phyloP scores from a whole-genome alignment of 2,797 vertebrate species.

The Sternarchorhynchus goeldii region DNA sequence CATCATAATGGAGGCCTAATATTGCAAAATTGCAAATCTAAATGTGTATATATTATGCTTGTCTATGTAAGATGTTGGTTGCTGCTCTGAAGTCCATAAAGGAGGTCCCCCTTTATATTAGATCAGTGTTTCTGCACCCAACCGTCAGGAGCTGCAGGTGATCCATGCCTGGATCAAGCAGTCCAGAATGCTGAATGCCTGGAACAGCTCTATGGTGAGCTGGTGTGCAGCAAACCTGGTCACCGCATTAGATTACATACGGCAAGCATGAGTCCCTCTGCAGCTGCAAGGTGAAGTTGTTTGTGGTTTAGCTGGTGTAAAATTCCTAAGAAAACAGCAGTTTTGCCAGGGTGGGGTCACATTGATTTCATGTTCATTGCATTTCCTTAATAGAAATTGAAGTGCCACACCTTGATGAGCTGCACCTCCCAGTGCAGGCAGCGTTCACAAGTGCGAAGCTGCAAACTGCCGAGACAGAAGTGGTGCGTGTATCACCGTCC shows the following conservation, averaged over 20 bases:
- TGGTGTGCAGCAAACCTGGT: no score
- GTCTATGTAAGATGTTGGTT: no score
- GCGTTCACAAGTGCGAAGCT: background rate
- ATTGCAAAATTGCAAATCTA: no score
- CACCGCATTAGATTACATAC: background rate
- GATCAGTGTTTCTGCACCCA: no score
- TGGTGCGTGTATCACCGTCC: background rate
- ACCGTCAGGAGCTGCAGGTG: no score
- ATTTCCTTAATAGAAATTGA: conserved; percentile 8
- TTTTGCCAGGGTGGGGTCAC: background rate
- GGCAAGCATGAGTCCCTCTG: background rate
- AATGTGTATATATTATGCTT: no score
- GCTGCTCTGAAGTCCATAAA: no score
- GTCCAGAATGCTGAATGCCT: no score
- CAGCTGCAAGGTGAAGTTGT: background rate
- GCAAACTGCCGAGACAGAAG: background rate
- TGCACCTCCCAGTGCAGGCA: background rate
- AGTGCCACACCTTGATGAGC: background rate
- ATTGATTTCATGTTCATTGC: background rate
- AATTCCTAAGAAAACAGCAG: background rate
- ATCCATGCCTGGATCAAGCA: no score
- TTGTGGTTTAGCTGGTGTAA: background rate
- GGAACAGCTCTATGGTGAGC: no score
- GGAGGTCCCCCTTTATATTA: no score
- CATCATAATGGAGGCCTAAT: no score